phyloP scores from a whole-genome alignment of 1,140 invertebrate species.

The Pemphigus obesinymphae region DNA sequence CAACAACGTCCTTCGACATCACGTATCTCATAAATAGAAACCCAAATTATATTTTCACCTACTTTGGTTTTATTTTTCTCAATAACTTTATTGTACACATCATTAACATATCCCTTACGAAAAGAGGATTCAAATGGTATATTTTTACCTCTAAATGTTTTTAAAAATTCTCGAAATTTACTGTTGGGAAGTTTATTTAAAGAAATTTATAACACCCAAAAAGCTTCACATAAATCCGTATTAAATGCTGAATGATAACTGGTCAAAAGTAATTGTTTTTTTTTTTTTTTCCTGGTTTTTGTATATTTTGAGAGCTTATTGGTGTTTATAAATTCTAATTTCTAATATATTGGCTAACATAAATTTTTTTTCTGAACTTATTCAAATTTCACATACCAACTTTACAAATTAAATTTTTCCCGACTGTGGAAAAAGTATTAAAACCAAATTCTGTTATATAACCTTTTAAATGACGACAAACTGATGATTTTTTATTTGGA shows the following conservation, averaged over 20 bases:
- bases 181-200: not conserved
- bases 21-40: constrained; percentile 11
- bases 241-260: not conserved
- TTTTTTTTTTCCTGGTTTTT: not conserved
- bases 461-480: not conserved
- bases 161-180: not conserved
- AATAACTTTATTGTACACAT: not conserved
- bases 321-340: not conserved
- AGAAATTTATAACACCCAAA: not conserved
- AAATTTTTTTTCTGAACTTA: not conserved
- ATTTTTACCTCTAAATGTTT: constrained; percentile 9
- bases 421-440: not conserved
- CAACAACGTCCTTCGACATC: constrained; percentile 19
- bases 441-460: not conserved
- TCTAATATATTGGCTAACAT: not conserved
- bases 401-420: not conserved
- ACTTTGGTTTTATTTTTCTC: not conserved
- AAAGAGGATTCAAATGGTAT: not conserved
- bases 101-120: not conserved
- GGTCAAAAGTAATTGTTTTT: not conserved
- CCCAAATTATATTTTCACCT: constrained; percentile 3
- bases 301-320: not conserved
- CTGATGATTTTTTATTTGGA: not conserved
- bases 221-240: not conserved
- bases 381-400: not conserved